A percentile compares a stretch with the other conserved stretches of the same genome.
phyloP scores from a whole-genome alignment of 1,140 invertebrate species.

The Apis cerana region DNA sequence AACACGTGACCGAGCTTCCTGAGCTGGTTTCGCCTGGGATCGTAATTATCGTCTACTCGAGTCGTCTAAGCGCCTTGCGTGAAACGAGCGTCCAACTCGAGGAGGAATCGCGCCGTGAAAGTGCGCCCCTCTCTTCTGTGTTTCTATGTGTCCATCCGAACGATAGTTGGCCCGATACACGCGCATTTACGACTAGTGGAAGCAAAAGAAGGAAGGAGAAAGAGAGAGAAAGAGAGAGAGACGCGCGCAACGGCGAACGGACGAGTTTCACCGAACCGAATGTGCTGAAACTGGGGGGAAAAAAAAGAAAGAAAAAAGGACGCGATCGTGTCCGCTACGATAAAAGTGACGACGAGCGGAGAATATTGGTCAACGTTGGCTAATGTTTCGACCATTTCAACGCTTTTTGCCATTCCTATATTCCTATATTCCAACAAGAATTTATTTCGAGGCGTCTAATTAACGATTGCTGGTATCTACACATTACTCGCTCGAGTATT shows the following conservation, averaged over 20 bases:
- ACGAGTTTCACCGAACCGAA: neutral
- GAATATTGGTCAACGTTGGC: neutral
- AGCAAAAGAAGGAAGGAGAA: too few species aligned
- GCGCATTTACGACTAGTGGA: neutral
- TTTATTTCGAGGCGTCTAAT: neutral
- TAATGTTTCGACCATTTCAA: neutral
- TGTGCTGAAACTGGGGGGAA: too few species aligned
- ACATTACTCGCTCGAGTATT: neutral
- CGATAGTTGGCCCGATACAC: neutral
- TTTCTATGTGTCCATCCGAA: neutral
- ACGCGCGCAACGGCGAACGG: neutral
- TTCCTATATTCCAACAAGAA: neutral
- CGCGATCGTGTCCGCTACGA: neutral
- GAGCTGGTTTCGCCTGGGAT: slow-evolving; percentile 8
- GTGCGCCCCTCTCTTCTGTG: neutral
- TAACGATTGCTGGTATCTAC: neutral
- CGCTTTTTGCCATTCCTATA: neutral
- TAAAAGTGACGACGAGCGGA: neutral
- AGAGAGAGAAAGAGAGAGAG: too few species aligned
- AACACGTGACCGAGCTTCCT: slow-evolving; percentile 3
- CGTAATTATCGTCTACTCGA: slow-evolving; percentile 5
- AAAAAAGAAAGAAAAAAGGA: neutral
- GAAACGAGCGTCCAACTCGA: neutral
- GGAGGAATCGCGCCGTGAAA: too few species aligned
- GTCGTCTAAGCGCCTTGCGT: neutral